Evolutionary conservation across 2,797 vertebrate species (phyloP).

Genomic region (Dryobates pubescens): DNA sequence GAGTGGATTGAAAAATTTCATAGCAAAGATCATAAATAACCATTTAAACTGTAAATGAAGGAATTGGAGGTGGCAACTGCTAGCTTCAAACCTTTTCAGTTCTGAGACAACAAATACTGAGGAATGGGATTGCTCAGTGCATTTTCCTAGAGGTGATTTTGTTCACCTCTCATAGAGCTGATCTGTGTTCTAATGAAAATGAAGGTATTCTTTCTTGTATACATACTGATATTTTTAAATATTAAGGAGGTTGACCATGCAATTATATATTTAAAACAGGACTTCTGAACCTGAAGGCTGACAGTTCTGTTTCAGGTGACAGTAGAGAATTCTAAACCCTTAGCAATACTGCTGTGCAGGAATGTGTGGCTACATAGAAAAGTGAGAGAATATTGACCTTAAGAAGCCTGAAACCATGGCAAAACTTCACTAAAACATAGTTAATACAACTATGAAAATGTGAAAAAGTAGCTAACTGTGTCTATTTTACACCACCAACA

Average conservation of each 20-base stretch:
- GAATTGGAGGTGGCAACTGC: rapidly evolving
- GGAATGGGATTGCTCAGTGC: neutral
- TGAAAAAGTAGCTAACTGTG: neutral
- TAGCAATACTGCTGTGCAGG: neutral
- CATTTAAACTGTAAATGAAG: neutral
- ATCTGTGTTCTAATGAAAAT: neutral
- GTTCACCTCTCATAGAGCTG: neutral
- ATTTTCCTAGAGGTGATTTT: neutral
- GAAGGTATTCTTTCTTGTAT: neutral
- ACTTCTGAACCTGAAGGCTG: neutral
- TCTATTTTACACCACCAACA: neutral
- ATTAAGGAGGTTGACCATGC: neutral
- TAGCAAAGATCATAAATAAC: neutral
- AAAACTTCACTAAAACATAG: neutral
- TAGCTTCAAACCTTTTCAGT: neutral
- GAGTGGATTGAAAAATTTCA: neutral
- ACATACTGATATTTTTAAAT: neutral
- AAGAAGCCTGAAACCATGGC: neutral
- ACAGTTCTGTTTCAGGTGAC: neutral
- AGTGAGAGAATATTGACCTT: neutral
- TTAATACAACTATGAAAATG: neutral
- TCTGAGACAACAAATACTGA: neutral
- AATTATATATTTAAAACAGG: neutral
- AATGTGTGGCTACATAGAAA: neutral
- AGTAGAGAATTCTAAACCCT: neutral